phyloP scores from a whole-genome alignment of 2,113 vertebrate species.

The Dromaius novaehollandiae region DNA sequence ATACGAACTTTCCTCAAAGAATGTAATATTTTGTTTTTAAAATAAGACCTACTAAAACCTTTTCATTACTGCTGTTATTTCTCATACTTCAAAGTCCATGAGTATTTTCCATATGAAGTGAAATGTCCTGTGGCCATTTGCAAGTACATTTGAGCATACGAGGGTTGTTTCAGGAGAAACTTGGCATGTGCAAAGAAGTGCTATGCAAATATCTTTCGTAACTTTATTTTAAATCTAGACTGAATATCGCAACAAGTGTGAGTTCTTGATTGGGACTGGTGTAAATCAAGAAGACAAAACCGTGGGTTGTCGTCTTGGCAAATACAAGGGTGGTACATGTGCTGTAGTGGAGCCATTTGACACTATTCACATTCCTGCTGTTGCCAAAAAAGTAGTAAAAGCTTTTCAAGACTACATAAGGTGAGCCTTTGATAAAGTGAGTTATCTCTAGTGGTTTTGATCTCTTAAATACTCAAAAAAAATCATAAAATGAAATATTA shows the following conservation, averaged over 20 bases:
- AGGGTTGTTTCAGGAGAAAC: neutral
- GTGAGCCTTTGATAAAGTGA: conserved; percentile 70
- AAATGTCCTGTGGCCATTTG: neutral
- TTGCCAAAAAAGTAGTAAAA: conserved; percentile 88
- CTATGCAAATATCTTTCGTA: conserved; percentile 10
- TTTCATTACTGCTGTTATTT: neutral
- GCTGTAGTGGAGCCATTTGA: conserved; percentile 92
- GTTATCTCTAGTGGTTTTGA: neutral
- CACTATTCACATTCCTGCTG: conserved; percentile 86
- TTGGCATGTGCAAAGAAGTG: neutral
- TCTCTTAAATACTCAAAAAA: neutral
- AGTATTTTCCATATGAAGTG: neutral
- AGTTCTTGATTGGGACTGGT: conserved; percentile 92
- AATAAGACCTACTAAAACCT: neutral
- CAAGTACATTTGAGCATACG: neutral
- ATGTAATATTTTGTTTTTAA: neutral
- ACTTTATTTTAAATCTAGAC: conserved; percentile 80
- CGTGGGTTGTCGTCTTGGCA: conserved; percentile 93
- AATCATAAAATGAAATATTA: neutral
- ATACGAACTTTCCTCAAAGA: neutral
- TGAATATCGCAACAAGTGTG: conserved; percentile 97
- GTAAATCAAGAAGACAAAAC: conserved; percentile 93
- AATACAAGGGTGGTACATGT: conserved; percentile 95
- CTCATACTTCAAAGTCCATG: neutral
- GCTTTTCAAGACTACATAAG: conserved; percentile 94